A percentile compares a stretch with the other conserved stretches of the same genome.
Conservation (phyloP, 2,888 invertebrate genomes). For the Troides aeacus region DNA sequence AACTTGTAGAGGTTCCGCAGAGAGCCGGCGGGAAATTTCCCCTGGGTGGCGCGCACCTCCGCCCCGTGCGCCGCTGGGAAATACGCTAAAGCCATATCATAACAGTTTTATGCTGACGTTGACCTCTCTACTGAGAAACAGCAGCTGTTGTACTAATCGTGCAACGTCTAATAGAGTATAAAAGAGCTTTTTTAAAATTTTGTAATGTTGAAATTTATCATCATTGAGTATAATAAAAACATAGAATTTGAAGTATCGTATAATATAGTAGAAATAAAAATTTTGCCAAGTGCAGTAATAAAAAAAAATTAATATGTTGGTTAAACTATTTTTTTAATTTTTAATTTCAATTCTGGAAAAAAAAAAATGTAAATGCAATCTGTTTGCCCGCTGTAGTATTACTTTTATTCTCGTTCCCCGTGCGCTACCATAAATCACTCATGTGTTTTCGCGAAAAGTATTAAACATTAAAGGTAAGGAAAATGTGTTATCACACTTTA, state of each 20-base stretch:
- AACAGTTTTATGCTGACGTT: slow-evolving; percentile 79
- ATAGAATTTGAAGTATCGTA: too few relatives aligned
- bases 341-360: slow-evolving; percentile 40
- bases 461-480: slow-evolving; percentile 42
- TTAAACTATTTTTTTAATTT: not conserved
- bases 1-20: slow-evolving; percentile 77
- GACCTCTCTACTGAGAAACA: slow-evolving; percentile 64
- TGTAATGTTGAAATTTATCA: not conserved
- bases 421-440: slow-evolving; percentile 71
- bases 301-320: too few relatives aligned
- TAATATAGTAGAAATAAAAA: too few relatives aligned
- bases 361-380: slow-evolving; percentile 62
- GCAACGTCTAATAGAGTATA: slow-evolving; percentile 35
- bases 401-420: slow-evolving; percentile 61
- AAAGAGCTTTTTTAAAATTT: not conserved
- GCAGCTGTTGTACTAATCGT: slow-evolving; percentile 47
- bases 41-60: slow-evolving; percentile 59
- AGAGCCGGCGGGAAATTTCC: slow-evolving; percentile 78
- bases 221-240: too few relatives aligned
- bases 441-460: slow-evolving; percentile 66
- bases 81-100: slow-evolving; percentile 79
- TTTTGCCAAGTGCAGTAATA: too few relatives aligned
- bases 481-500: slow-evolving; percentile 9
- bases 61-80: slow-evolving; percentile 69
- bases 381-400: slow-evolving; percentile 61